Evolutionary conservation across 2,888 invertebrate genomes (phyloP).

Genomic region (Oxyteleia sp.): DNA sequence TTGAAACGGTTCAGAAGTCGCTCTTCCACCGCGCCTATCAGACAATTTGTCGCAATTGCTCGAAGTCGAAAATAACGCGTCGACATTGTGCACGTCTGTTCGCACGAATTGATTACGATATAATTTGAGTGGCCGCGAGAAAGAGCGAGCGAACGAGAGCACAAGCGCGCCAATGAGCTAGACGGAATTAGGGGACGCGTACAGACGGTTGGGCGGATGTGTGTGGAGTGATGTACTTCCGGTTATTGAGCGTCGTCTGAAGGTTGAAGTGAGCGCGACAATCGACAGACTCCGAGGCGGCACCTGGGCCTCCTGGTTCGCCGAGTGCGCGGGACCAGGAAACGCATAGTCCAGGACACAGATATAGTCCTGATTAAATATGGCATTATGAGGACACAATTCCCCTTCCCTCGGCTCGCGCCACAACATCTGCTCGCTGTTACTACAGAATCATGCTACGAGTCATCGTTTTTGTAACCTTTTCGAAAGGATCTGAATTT

Average conservation of each 20-base stretch:
- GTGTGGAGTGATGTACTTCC: constrained; percentile 86
- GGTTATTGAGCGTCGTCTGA: constrained; percentile 86
- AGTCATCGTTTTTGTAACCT: constrained; percentile 12
- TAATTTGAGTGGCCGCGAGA: too few relatives aligned
- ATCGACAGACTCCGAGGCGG: constrained; percentile 74
- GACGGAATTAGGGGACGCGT: too few relatives aligned
- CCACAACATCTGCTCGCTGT: constrained; percentile 60
- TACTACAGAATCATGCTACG: constrained; percentile 18
- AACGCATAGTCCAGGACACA: constrained; percentile 64
- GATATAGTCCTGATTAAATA: constrained; percentile 72
- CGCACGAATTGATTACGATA: too few relatives aligned
- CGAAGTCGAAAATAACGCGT: too few relatives aligned
- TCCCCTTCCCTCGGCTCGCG: constrained; percentile 13
- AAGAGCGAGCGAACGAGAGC: too few relatives aligned
- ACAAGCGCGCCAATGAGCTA: too few relatives aligned
- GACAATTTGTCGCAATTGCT: too few relatives aligned
- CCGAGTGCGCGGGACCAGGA: constrained; percentile 62
- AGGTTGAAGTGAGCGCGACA: constrained; percentile 77
- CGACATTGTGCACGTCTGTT: too few relatives aligned
- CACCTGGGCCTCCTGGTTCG: constrained; percentile 72
- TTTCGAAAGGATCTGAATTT: too few relatives aligned
- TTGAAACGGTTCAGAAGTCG: too few relatives aligned
- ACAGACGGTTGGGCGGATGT: constrained; percentile 86
- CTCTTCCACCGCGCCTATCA: too few relatives aligned
- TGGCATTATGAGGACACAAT: constrained; percentile 56